Percentiles rank a stretch among this genome's conserved stretches.
phyloP scores from a whole-genome alignment of 2,888 invertebrate species.

The Idaea dimidiata region DNA sequence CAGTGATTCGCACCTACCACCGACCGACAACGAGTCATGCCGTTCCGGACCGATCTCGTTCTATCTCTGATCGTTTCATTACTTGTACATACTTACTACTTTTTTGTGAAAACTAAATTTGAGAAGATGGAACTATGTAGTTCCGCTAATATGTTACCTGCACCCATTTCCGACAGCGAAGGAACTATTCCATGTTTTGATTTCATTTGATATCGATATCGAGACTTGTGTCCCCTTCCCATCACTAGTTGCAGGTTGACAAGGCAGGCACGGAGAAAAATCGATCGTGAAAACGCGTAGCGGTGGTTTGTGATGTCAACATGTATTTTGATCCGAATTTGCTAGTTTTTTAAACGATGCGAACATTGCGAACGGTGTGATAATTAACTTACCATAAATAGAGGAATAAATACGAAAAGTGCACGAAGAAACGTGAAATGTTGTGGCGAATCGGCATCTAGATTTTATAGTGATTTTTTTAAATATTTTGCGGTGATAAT shows the following conservation, averaged over 20 bases:
- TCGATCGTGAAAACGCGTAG: conserved; percentile 51
- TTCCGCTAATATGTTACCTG: too few relatives aligned
- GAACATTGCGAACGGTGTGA: conserved; percentile 7
- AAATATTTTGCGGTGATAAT: conserved; percentile 65
- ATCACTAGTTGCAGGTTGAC: conserved; percentile 35
- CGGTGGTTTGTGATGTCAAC: conserved; percentile 66
- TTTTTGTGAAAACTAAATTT: too few relatives aligned
- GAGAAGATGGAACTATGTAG: too few relatives aligned
- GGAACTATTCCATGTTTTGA: conserved; percentile 8
- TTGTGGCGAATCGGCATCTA: background rate
- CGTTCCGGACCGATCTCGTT: too few relatives aligned
- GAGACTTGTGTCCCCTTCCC: background rate
- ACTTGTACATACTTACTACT: too few relatives aligned
- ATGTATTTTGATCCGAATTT: conserved; percentile 38
- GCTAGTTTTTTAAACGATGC: conserved; percentile 26
- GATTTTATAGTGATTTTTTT: background rate
- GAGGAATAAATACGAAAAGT: conserved; percentile 17
- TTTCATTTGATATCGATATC: background rate
- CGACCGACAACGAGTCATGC: too few relatives aligned
- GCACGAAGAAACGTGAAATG: conserved; percentile 8
- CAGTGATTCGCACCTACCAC: too few relatives aligned
- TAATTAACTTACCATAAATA: conserved; percentile 21
- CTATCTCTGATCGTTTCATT: too few relatives aligned
- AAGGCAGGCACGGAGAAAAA: conserved; percentile 30
- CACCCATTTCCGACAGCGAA: too few relatives aligned